These are phyloP conservation scores for Passer montanus DNA, from an alignment of 2,113 vertebrate species.

Conservation along the genomic window DNA sequence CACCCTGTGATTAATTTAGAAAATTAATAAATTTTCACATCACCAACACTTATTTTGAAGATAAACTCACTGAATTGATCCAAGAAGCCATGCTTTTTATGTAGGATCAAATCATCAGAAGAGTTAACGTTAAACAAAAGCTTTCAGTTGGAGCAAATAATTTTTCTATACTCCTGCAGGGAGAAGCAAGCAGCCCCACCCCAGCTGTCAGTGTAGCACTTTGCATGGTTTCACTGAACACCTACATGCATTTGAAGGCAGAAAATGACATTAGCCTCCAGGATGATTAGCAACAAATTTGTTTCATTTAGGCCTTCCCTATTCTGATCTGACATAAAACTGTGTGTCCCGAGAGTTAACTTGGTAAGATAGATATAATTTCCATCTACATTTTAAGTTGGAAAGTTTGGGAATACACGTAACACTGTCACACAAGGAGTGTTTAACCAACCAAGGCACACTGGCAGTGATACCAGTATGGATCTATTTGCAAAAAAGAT, in stretches of 20 bases:
- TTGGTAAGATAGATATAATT: background rate
- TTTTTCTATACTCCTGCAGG: background rate
- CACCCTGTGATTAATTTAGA: background rate
- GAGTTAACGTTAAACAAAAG: background rate
- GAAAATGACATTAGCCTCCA: background rate
- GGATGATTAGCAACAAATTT: background rate
- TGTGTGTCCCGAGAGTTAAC: background rate
- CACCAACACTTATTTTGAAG: background rate
- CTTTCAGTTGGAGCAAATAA: background rate
- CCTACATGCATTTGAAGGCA: background rate
- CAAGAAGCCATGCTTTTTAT: background rate
- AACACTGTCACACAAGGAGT: background rate
- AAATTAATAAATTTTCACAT: background rate
- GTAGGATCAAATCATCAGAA: background rate
- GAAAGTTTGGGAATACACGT: background rate
- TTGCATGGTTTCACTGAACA: background rate
- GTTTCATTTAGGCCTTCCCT: background rate
- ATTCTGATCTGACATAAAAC: background rate
- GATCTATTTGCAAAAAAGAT: background rate
- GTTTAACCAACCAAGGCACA: background rate
- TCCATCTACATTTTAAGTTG: background rate
- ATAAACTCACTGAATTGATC: background rate
- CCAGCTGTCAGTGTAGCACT: background rate
- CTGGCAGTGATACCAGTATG: background rate
- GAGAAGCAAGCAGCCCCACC: background rate